Percentiles rank a stretch among this genome's conserved stretches.
phyloP scores from a whole-genome alignment of 2,113 vertebrate genomes.

The Desmodus rotundus region DNA sequence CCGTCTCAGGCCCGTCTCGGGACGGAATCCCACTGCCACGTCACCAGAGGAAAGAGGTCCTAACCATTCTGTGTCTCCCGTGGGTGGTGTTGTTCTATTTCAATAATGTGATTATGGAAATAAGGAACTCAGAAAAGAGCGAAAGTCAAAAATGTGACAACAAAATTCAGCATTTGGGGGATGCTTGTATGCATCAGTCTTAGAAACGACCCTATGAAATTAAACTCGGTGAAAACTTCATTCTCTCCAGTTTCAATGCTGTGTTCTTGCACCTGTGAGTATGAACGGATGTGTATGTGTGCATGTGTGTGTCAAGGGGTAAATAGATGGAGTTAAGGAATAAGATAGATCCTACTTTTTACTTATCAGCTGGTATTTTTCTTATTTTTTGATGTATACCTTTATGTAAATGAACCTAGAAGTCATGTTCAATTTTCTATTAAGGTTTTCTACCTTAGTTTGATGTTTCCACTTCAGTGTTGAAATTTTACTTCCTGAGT shows the following conservation, averaged over 20 bases:
- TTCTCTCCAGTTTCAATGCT: neutral
- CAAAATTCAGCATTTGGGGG: neutral
- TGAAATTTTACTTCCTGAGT: neutral
- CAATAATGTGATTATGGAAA: neutral
- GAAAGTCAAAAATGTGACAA: neutral
- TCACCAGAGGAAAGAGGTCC: neutral
- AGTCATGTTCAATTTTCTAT: neutral
- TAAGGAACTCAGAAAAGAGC: neutral
- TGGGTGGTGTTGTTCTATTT: neutral
- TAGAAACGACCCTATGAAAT: neutral
- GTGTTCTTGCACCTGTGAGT: neutral
- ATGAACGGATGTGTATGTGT: accelerated
- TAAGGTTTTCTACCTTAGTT: neutral
- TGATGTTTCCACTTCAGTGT: neutral
- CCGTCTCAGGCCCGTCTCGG: too few species aligned
- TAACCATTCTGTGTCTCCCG: neutral
- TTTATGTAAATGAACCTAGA: neutral
- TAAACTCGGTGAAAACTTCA: neutral
- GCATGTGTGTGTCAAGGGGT: neutral
- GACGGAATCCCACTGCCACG: neutral
- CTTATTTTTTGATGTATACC: neutral
- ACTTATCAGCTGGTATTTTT: neutral
- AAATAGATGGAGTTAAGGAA: neutral
- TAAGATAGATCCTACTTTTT: neutral
- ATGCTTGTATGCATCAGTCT: neutral